Evolutionary conservation across 2,888 invertebrate species (phyloP).

Genomic region (Andrena flavipes): DNA sequence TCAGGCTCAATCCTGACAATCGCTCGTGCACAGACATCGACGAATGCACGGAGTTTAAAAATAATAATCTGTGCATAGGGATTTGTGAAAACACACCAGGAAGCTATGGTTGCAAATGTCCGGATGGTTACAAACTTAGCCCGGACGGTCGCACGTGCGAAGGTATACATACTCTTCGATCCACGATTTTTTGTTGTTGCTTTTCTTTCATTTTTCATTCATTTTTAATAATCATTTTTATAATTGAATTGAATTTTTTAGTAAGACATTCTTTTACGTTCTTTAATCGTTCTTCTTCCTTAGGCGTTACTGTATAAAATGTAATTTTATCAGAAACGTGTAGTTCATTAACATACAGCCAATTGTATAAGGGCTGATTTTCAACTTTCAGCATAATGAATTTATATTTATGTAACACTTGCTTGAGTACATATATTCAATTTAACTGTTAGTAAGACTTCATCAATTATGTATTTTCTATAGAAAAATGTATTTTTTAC

Average conservation of each 20-base stretch:
- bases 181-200: not conserved
- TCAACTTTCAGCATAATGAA: no score
- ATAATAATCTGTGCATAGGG: conserved; percentile 90
- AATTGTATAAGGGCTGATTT: no score
- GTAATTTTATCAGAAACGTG: no score
- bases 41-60: conserved; percentile 92
- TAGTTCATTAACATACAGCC: no score
- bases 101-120: conserved; percentile 93
- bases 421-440: no score
- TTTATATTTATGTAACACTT: no score
- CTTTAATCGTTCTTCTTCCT: no score
- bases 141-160: conserved; percentile 92
- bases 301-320: no score
- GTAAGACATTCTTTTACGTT: no score
- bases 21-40: conserved; percentile 93
- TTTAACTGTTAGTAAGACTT: not conserved
- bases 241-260: no score
- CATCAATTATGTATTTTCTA: not conserved
- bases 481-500: not conserved
- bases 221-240: no score
- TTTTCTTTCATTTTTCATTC: no score
- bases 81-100: conserved; percentile 95
- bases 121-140: conserved; percentile 91
- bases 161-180: conserved; percentile 86
- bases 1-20: conserved; percentile 90